Conservation (phyloP, 2,888 invertebrate genomes). For the Timema podura region DNA sequence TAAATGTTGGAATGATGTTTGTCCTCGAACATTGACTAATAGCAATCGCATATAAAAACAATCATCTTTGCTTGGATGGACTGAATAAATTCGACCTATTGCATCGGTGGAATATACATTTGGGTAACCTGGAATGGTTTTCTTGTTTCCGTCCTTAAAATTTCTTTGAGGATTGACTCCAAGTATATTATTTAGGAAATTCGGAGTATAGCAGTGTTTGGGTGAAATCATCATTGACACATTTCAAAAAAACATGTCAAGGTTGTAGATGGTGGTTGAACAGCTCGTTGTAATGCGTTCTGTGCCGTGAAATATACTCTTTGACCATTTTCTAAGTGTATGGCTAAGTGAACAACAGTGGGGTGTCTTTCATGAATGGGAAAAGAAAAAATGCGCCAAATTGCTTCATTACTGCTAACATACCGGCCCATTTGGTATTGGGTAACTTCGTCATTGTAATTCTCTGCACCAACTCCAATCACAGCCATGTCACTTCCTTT, state of each 20-base stretch:
- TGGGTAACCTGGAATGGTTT: conserved; percentile 28
- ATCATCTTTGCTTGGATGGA: conserved; percentile 37
- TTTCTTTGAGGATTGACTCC: conserved; percentile 23
- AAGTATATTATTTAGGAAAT: conserved; percentile 24
- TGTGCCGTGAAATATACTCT: not conserved
- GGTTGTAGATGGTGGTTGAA: conserved; percentile 27
- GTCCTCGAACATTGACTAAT: conserved; percentile 39
- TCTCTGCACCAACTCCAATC: conserved; percentile 26
- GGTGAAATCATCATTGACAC: conserved; percentile 33
- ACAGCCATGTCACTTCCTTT: conserved; percentile 36
- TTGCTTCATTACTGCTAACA: conserved; percentile 40
- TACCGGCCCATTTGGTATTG: conserved; percentile 35
- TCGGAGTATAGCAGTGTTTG: conserved; percentile 29
- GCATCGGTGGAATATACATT: conserved; percentile 25
- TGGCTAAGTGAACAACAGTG: conserved; percentile 11
- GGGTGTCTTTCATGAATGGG: conserved; percentile 28
- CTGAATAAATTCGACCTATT: conserved; percentile 39
- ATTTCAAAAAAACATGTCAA: conserved; percentile 34
- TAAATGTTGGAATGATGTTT: conserved; percentile 39
- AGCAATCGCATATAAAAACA: conserved; percentile 39
- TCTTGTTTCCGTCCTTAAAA: conserved; percentile 18
- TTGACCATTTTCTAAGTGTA: conserved; percentile 2
- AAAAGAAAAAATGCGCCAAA: conserved; percentile 40
- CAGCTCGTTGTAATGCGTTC: not conserved
- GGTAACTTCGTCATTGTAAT: conserved; percentile 31